Percentiles rank a stretch among this genome's conserved stretches.
Conservation (phyloP, 2,888 invertebrate genomes). For the Lamellibrachia columna region DNA sequence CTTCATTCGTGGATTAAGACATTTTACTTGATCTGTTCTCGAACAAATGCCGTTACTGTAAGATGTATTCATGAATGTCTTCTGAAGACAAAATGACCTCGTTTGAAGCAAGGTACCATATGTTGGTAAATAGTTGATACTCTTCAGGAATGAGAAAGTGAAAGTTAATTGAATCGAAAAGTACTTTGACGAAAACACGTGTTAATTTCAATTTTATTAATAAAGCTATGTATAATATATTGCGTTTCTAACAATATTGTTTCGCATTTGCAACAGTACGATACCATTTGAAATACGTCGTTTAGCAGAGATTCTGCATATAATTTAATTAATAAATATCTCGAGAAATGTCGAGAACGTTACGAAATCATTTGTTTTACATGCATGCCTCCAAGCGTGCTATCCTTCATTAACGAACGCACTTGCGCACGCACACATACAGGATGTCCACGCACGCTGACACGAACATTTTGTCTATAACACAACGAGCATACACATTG, state of each 20-base stretch:
- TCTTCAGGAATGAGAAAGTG: no score
- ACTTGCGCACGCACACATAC: background rate
- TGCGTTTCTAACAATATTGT: background rate
- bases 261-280: no score
- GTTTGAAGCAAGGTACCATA: no score
- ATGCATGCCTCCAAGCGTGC: background rate
- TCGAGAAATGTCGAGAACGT: background rate
- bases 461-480: background rate
- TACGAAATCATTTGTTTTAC: background rate
- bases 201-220: no score
- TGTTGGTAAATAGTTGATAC: no score
- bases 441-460: background rate
- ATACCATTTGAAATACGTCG: background rate
- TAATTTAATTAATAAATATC: background rate
- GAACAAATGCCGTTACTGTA: no score
- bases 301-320: background rate
- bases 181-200: no score
- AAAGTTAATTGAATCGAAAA: no score
- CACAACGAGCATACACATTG: background rate
- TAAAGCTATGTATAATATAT: background rate
- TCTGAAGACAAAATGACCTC: no score
- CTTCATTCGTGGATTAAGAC: no score
- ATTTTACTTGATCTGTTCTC: no score
- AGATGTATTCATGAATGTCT: no score
- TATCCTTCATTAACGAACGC: background rate